Conservation (phyloP, 2,888 invertebrate species). For the Drosophila imparisetae region DNA sequence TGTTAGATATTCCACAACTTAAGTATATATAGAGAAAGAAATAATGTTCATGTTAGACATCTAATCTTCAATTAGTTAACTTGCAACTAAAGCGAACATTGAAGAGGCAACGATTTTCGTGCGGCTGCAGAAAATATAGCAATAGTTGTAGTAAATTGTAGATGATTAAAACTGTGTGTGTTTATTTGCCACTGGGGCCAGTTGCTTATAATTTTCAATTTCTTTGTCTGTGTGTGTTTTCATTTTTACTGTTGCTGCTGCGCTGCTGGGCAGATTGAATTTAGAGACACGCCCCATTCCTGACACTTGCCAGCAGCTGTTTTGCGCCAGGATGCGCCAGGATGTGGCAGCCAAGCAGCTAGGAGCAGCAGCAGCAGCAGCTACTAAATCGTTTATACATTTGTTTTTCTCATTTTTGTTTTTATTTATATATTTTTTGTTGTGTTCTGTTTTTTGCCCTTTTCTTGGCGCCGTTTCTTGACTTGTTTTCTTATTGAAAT, state of each 20-base stretch:
- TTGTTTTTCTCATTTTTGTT: conserved; percentile 65
- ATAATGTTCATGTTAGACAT: no score
- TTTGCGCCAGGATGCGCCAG: conserved; percentile 57
- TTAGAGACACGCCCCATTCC: conserved; percentile 57
- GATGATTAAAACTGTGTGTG: conserved; percentile 33
- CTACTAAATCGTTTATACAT: conserved; percentile 80
- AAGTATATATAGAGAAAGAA: neutral
- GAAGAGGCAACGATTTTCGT: neutral
- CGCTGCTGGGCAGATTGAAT: conserved; percentile 63
- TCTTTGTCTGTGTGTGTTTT: conserved; percentile 29
- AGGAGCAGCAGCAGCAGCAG: conserved; percentile 60
- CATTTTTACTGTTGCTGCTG: conserved; percentile 28
- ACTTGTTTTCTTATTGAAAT: conserved; percentile 78
- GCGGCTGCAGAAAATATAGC: conserved; percentile 3
- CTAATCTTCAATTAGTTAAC: neutral
- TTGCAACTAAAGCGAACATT: neutral
- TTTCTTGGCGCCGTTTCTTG: conserved; percentile 55
- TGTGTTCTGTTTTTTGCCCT: conserved; percentile 38
- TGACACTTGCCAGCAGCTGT: conserved; percentile 77
- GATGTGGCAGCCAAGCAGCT: conserved; percentile 59
- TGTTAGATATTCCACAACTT: neutral
- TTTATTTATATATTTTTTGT: conserved; percentile 60
- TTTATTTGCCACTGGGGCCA: conserved; percentile 40
- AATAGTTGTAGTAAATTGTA: conserved; percentile 27
- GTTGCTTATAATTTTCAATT: conserved; percentile 70